Evolutionary conservation across 1,140 invertebrate species (phyloP).

Genomic region (Cyclina sinensis): DNA sequence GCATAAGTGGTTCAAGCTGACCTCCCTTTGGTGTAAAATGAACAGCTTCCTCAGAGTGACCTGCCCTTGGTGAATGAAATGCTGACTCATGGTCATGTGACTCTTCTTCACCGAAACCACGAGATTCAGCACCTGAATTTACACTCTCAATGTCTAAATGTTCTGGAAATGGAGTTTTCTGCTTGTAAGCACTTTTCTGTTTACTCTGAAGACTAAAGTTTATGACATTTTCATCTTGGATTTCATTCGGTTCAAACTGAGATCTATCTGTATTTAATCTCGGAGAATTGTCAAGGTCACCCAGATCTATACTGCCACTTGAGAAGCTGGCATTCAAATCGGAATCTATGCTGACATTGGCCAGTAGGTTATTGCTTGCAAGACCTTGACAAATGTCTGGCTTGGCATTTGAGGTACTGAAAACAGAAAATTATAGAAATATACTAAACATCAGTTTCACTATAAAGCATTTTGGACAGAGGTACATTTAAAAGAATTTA

Average conservation of each 20-base stretch:
- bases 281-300: conserved; percentile 67
- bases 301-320: conserved; percentile 77
- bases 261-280: conserved; percentile 56
- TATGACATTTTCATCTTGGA: conserved; percentile 44
- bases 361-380: conserved; percentile 72
- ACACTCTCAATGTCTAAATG: conserved; percentile 81
- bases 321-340: conserved; percentile 78
- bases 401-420: background rate
- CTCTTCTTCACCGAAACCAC: conserved; percentile 33
- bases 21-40: conserved; percentile 40
- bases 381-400: background rate
- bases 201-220: conserved; percentile 44
- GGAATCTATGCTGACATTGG: conserved; percentile 84
- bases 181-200: conserved; percentile 64
- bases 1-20: conserved; percentile 86
- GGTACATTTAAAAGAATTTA: too few species aligned
- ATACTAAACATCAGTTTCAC: too few species aligned
- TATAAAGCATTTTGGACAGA: too few species aligned
- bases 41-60: background rate
- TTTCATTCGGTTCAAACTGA: background rate
- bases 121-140: conserved; percentile 69
- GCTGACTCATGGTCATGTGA: conserved; percentile 33
- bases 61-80: background rate
- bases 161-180: conserved; percentile 74
- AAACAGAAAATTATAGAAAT: too few species aligned